Conservation (phyloP, 1,140 invertebrate species). For the Bombus pyrosoma region DNA sequence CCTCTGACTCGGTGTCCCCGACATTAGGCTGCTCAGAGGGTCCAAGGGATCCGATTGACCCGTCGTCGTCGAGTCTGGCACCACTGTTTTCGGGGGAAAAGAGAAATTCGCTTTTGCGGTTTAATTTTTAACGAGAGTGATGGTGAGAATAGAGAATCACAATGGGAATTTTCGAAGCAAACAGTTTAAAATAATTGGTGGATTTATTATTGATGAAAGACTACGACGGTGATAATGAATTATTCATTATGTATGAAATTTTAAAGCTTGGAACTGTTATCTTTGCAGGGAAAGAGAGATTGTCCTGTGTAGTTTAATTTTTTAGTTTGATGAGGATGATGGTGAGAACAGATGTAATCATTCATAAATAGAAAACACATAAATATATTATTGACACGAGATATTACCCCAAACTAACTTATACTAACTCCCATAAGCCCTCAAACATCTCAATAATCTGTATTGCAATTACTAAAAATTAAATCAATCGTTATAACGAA, state of each 20-base stretch:
- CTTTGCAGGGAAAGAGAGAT: background rate
- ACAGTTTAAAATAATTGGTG: background rate
- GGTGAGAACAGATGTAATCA: no score
- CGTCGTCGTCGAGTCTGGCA: conserved; percentile 89
- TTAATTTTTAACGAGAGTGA: background rate
- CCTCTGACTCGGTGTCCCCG: conserved; percentile 77
- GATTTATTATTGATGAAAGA: background rate
- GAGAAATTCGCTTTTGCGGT: background rate
- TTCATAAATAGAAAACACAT: no score
- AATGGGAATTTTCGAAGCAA: no score
- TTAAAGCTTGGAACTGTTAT: background rate
- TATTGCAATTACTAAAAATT: background rate
- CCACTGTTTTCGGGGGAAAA: conserved; percentile 80
- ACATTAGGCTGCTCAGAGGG: conserved; percentile 87
- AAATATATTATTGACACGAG: no score
- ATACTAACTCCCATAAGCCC: background rate
- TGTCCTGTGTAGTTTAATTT: no score
- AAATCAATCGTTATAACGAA: background rate
- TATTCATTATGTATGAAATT: background rate
- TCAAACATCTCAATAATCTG: background rate
- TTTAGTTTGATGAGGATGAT: no score
- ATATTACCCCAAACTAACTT: no score
- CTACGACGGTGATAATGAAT: background rate
- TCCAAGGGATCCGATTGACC: conserved; percentile 85
- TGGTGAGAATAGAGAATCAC: no score